Evolutionary conservation across 2,797 vertebrate species (phyloP), one percentile per base, ranked within the genome.

Genomic region (Mionectes olivaceus): DNA sequence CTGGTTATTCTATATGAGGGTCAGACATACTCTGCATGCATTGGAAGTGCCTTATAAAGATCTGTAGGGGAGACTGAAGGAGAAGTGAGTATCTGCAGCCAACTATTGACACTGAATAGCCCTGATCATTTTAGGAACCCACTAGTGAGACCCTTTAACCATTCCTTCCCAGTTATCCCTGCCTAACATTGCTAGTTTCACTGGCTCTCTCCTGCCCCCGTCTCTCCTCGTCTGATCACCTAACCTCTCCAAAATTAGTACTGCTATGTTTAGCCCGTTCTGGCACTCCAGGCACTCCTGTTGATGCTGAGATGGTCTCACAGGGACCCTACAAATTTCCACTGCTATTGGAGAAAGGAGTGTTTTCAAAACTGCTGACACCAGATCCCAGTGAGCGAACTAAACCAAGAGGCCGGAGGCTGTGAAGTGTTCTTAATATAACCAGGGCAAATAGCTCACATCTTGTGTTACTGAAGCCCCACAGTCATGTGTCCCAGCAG

Each of bases 341-440:
- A 96, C 59, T 71, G 81, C 77, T 89, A 11, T 81, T 85, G 82
- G 88, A 96, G 74, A 93, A 76, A 89, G 65, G 50, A 82, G 84
- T 91, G 94, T 94, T 95, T 95, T 97, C 92, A 95, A 95, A 96
- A 94, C 63, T 87, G 84, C 92, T 96, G 95, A 97, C 91, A 97
- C 90, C 65, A 70, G 91, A 97, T 93, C 88, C 83, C 81, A 55
- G 94, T 1, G 28, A 90, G 83, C 19, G 33, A 95, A 93, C 93
- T 90, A 90, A 94, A 93, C 63, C 75, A 89, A 91, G 95, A 91
- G 88, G 69, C 69, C 6, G 3, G 82, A 89, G 94, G 88, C 87
- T 93, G 82, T 88, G 92, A 96, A 95, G 90, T 94, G 91, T 94
- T 96, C 97, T 94, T 97, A 97, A 96, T 95, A 96, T 97, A 97